Evolutionary conservation across 1,140 invertebrate species (phyloP), one percentile per base, ranked within the genome.

Genomic region (Melipona quadrifasciata): DNA sequence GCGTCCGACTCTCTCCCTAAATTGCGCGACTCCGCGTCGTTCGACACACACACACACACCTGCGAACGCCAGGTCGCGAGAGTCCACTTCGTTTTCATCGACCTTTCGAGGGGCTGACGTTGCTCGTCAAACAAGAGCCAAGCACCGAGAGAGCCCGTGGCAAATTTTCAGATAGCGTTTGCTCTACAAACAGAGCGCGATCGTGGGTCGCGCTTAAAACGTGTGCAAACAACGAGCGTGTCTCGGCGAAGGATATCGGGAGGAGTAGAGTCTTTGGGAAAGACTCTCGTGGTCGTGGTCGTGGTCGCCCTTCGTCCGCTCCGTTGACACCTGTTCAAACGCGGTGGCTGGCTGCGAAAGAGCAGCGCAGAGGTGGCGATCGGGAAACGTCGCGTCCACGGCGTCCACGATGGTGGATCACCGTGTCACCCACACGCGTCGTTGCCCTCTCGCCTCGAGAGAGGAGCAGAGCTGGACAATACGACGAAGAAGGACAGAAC

Each of bases 401-500:
- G 73, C 31, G 80, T 86, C 90, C 84, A 86, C 87, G 86, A 75
- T 47, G 39, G 39, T 47, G 89, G 80, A 82, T 17, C 61, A 55
- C 16, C 21, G 70, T 51, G 34, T 75, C 65, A 75, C 65, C 86
- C 87, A 91, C 90, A 88, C 86, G 51, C 82, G 53, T 31, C 74
- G 74, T 24, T 68, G 47, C 80, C 51, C 71, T 90, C 88, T 91
- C 88, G 80, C 39, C 39, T 47, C 39, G 39, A 47, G 39, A 47
- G 39, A 39, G 6, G 39, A 39, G 39, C 5, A 39, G 5, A 61
- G 57, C 72, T 74, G 57, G 81, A 83, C 57, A 72, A n/a, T 31
- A 55, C 64, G 84, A 88, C 79, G 77, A 90, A 90, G 88, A 89
- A 89, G 88, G 87, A 89, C 87, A 89, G 85, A 82, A 84, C 88